A percentile compares a stretch with the other conserved stretches of the same genome.
These are phyloP conservation scores for Bradypus variegatus DNA, from an alignment of 2,797 vertebrate genomes.

Conservation along the genomic window DNA sequence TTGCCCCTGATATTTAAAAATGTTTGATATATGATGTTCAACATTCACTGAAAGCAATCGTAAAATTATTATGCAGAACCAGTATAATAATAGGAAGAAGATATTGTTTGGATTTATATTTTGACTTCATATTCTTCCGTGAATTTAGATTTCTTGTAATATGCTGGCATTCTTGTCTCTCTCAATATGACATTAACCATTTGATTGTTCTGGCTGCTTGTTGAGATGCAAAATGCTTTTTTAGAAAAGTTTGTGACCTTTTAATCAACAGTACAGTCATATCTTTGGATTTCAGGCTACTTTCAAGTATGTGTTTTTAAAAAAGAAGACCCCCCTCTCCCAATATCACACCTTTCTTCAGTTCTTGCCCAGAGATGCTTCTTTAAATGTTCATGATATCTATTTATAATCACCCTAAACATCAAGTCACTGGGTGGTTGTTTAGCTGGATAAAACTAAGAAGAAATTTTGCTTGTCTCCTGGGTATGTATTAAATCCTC, in stretches of 20 bases:
- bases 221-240: background rate
- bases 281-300: background rate
- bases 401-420: background rate
- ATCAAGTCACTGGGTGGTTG: background rate
- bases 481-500: background rate
- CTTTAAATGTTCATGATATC: background rate
- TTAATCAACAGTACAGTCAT: background rate
- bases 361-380: background rate
- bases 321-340: background rate
- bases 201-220: background rate
- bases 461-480: background rate
- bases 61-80: background rate
- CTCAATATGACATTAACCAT: background rate
- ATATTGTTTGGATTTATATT: background rate
- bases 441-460: background rate
- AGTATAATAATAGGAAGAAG: background rate
- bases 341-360: background rate
- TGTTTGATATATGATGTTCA: too few relatives aligned
- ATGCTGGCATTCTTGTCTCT: background rate
- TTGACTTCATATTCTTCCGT: background rate
- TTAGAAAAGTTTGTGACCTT: background rate
- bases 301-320: background rate
- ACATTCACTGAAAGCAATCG: background rate
- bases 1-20: background rate
- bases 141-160: background rate